Conservation (phyloP, 2,888 invertebrate genomes). For the Reticulitermes lucifugus region DNA sequence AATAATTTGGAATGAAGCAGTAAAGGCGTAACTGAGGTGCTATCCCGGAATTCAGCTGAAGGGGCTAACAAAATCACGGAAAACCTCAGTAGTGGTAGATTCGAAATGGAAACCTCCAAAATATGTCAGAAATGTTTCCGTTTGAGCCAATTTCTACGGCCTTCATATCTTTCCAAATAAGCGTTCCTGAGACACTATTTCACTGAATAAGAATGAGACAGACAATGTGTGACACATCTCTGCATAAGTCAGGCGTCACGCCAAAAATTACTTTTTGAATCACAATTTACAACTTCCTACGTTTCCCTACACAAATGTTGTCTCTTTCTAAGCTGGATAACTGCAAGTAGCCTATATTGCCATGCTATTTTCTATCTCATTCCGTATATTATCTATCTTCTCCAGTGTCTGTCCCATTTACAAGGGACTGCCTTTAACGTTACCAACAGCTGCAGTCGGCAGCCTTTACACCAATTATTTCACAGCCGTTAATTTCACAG, state of each 20-base stretch:
- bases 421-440: neutral
- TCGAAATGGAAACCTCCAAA: too few species aligned
- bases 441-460: neutral
- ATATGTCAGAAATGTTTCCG: too few species aligned
- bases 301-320: neutral
- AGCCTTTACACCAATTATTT: constrained; percentile 9
- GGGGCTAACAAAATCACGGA: too few species aligned
- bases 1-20: too few species aligned
- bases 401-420: neutral
- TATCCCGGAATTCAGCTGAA: too few species aligned
- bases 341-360: neutral
- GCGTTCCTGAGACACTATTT: too few species aligned
- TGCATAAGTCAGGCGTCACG: neutral
- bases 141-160: too few species aligned
- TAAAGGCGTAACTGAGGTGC: too few species aligned
- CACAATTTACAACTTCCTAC: neutral
- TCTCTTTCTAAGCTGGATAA: neutral
- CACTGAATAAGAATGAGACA: too few species aligned
- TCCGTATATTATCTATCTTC: neutral
- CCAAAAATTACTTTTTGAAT: neutral
- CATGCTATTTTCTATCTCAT: neutral
- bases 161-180: too few species aligned
- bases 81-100: too few species aligned
- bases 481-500: constrained; percentile 8
- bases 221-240: neutral